Evolutionary conservation across 2,113 vertebrate genomes (phyloP).

Genomic region (Nestor notabilis): DNA sequence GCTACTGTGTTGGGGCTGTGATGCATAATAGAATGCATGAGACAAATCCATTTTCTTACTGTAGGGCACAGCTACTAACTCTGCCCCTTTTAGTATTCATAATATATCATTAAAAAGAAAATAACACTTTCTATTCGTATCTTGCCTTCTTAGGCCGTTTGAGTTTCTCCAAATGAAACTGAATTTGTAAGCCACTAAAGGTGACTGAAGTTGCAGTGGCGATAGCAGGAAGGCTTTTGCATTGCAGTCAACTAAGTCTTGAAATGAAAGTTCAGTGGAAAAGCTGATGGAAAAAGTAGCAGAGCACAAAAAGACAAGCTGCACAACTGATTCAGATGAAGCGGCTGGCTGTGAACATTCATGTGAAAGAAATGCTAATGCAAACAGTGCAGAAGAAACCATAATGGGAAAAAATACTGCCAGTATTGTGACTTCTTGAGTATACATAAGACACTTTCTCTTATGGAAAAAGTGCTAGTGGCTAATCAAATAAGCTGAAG

Average conservation of each 20-base stretch:
- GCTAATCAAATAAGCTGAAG: neutral
- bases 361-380: conserved; percentile 34
- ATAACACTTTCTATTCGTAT: neutral
- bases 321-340: neutral
- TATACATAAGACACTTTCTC: neutral
- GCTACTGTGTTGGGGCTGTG: neutral
- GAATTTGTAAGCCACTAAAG: neutral
- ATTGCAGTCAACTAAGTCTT: neutral
- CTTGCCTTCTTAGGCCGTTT: neutral
- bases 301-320: conserved; percentile 32
- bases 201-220: neutral
- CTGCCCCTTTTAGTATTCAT: neutral
- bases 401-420: neutral
- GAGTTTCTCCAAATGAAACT: neutral
- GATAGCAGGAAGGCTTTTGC: neutral
- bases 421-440: neutral
- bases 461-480: neutral
- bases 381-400: neutral
- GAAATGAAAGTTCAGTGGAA: conserved; percentile 36
- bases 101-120: neutral
- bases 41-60: neutral
- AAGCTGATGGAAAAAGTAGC: conserved; percentile 46
- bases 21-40: neutral
- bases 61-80: neutral
- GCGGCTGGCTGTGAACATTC: neutral